Conservation (phyloP, 2,888 invertebrate genomes). For the Protophormia terraenovae region DNA sequence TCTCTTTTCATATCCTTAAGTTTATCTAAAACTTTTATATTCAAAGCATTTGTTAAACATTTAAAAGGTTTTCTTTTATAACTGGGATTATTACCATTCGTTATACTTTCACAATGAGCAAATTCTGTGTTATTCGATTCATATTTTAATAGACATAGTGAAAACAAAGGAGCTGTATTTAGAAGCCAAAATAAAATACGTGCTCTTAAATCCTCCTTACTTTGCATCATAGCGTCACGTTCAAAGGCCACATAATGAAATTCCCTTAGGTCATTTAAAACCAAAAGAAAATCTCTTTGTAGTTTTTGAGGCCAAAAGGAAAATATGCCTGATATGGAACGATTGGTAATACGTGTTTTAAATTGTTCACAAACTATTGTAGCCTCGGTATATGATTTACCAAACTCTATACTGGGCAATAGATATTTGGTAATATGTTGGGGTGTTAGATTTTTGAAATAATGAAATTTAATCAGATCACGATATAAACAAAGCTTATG, state of each 20-base stretch:
- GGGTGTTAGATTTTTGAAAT: slow-evolving; percentile 53
- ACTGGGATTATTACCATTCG: slow-evolving; percentile 27
- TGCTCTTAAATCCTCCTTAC: slow-evolving; percentile 38
- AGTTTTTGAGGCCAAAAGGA: slow-evolving; percentile 12
- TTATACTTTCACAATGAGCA: slow-evolving; percentile 20
- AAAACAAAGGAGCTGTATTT: slow-evolving; percentile 33
- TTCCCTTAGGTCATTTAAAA: slow-evolving; percentile 60
- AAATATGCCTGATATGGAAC: slow-evolving; percentile 34
- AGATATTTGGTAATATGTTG: slow-evolving; percentile 56
- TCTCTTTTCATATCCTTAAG: slow-evolving; percentile 14
- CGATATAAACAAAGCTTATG: slow-evolving; percentile 48
- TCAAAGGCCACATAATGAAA: slow-evolving; percentile 57
- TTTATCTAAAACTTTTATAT: neutral
- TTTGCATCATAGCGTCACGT: neutral
- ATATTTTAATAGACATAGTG: slow-evolving; percentile 35
- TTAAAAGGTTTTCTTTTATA: slow-evolving; percentile 45
- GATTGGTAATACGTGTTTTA: slow-evolving; percentile 30
- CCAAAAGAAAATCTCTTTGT: slow-evolving; percentile 48
- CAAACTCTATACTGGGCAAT: slow-evolving; percentile 54
- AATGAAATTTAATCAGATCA: slow-evolving; percentile 50
- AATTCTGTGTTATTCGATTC: slow-evolving; percentile 49
- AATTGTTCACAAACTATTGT: slow-evolving; percentile 35
- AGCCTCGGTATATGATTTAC: slow-evolving; percentile 45
- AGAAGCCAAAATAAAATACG: slow-evolving; percentile 49
- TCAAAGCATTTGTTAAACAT: slow-evolving; percentile 38